A percentile compares a stretch with the other conserved stretches of the same genome.
These are phyloP conservation scores for Chinchilla lanigera DNA, from an alignment of 2,113 vertebrate species.

Conservation along the genomic window DNA sequence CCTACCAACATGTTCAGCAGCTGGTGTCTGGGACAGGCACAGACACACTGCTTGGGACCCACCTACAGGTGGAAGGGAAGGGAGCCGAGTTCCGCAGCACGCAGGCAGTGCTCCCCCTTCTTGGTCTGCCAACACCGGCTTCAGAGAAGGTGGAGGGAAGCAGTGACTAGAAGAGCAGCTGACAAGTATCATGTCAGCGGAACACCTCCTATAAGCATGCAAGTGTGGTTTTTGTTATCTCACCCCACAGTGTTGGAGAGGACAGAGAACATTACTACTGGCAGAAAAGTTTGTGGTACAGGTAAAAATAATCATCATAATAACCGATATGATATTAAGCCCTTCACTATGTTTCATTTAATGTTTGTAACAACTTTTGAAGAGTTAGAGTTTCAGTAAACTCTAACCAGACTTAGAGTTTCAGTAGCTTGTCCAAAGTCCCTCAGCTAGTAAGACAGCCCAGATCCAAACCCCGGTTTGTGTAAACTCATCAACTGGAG, in stretches of 20 bases:
- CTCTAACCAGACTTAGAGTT: neutral
- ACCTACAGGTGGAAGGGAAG: neutral
- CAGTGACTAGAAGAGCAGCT: neutral
- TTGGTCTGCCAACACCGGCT: neutral
- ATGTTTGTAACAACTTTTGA: neutral
- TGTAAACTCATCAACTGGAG: neutral
- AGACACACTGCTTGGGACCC: neutral
- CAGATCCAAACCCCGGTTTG: neutral
- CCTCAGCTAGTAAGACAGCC: neutral
- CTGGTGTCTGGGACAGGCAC: neutral
- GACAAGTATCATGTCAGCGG: neutral
- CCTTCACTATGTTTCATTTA: neutral
- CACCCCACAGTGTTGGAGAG: neutral
- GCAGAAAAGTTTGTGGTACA: neutral
- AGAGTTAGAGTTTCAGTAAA: conserved; percentile 20
- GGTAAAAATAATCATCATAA: conserved; percentile 30
- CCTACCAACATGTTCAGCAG: neutral
- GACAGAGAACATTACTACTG: neutral
- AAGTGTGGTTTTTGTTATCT: neutral
- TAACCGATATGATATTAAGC: neutral
- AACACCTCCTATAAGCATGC: neutral
- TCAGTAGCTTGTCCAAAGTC: neutral
- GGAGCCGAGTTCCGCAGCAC: neutral
- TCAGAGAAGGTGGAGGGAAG: neutral
- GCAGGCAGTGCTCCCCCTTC: neutral